Base-by-base conservation (phyloP, 2,113 vertebrate genomes). In the Trinectes maculatus region DNA sequence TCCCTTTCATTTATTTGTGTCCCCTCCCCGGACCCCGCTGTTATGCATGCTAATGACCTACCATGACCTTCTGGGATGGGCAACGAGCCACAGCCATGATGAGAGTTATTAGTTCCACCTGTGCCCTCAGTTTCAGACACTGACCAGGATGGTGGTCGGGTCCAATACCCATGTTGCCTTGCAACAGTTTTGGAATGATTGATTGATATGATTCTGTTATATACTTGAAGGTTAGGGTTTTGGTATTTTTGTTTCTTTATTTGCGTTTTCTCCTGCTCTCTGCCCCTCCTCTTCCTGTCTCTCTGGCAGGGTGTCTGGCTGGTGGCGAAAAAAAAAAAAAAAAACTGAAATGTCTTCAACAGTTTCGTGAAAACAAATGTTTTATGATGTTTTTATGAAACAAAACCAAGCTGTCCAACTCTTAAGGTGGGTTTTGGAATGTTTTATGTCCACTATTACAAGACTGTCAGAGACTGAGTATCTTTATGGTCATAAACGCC, bases 341-440 rank as follows among this genome's bases (percentile, higher is more conserved):
- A n/a, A n/a, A n/a, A n/a, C n/a, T n/a, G 31, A 33, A 33, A 7
- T 33, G 8, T 6, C 2, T 33, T 33, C 2, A 9, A 33, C 31
- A 8, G 2, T n/a, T n/a, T n/a, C n/a, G n/a, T n/a, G n/a, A n/a
- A n/a, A n/a, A n/a, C n/a, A n/a, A n/a, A n/a, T n/a, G n/a, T n/a
- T n/a, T n/a, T n/a, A 31, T 37, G 39, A 76, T 31, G 8, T 31
- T 5, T 60, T 79, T 48, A 60, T 59, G 19, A 53, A 59, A 51
- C 44, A 2, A 53, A 72, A 47, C 43, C 39, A 36, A 40, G 57
- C 43, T 51, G 70, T 71, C 34, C 65, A 70, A 74, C 4, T 40
- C n/a, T 77, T 56, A 66, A 59, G 25, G n/a, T 58, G 22, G 47
- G 28, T 28, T 21, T 16, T 55, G 15, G 37, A 74, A 83, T 79